These are phyloP conservation scores for Sesia bembeciformis DNA, from an alignment of 2,888 invertebrate species.

Conservation along the genomic window DNA sequence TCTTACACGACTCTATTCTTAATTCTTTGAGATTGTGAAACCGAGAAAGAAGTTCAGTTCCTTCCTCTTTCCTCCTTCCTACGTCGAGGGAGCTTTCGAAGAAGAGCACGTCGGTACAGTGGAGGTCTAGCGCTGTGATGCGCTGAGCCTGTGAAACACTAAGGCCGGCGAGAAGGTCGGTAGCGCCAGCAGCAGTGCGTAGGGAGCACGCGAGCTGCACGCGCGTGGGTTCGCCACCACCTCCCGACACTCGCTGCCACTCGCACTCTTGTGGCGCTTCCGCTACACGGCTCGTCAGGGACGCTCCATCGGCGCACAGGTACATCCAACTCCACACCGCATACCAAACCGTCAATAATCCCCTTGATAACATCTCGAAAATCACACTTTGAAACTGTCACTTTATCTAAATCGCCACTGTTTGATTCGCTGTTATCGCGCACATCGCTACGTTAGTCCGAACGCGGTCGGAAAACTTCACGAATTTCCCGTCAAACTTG, in stretches of 20 bases:
- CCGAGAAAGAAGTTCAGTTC: conserved; percentile 73
- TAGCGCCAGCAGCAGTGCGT: conserved; percentile 78
- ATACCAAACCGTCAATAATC: conserved; percentile 58
- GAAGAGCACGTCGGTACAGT: conserved; percentile 82
- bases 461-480: conserved; percentile 63
- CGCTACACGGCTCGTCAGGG: conserved; percentile 70
- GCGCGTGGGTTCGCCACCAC: conserved; percentile 70
- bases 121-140: conserved; percentile 78
- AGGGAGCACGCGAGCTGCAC: conserved; percentile 78
- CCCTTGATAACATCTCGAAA: conserved; percentile 61
- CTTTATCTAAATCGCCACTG: conserved; percentile 62
- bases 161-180: conserved; percentile 77
- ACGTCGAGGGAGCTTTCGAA: conserved; percentile 81
- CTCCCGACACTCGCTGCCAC: conserved; percentile 76
- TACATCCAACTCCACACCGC: conserved; percentile 55
- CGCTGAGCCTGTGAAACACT: conserved; percentile 80
- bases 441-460: conserved; percentile 63
- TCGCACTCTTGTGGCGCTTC: conserved; percentile 83
- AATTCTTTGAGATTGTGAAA: conserved; percentile 80
- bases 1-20: conserved; percentile 84
- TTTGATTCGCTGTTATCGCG: conserved; percentile 50
- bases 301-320: conserved; percentile 51
- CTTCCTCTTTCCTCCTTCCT: conserved; percentile 65
- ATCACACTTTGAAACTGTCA: conserved; percentile 66
- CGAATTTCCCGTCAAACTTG: conserved; percentile 74